phyloP scores from a whole-genome alignment of 1,140 invertebrate species.

The Chlorops oryzae region DNA sequence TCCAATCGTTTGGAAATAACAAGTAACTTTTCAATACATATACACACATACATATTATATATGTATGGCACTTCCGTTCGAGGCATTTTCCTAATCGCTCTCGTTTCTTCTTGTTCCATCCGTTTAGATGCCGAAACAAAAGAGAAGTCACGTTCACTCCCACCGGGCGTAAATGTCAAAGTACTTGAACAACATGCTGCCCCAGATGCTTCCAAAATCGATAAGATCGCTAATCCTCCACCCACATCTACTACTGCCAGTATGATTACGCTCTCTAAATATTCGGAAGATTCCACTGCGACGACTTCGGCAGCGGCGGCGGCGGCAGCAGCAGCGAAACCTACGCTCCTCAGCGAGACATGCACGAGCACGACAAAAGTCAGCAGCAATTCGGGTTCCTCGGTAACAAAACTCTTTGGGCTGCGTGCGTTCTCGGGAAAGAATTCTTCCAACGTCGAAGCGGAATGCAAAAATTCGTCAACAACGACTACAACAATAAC shows the following conservation, averaged over 20 bases:
- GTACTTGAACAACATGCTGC: constrained; percentile 13
- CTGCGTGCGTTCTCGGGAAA: constrained; percentile 13
- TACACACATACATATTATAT: not conserved
- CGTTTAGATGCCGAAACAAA: constrained; percentile 39
- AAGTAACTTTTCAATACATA: constrained; percentile 18
- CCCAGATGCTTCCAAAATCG: too few relatives aligned
- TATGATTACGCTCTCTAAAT: too few relatives aligned
- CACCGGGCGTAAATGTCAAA: constrained; percentile 51
- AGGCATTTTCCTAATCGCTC: too few relatives aligned
- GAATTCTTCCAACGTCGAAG: too few relatives aligned
- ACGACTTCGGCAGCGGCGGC: not conserved
- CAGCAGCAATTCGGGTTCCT: not conserved
- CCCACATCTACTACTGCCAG: too few relatives aligned
- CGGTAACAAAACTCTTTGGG: constrained; percentile 12
- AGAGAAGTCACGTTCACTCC: constrained; percentile 61
- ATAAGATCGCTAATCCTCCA: too few relatives aligned
- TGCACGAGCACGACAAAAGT: constrained; percentile 8
- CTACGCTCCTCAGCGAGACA: constrained; percentile 13
- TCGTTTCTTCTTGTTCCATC: not conserved
- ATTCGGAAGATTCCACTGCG: too few relatives aligned
- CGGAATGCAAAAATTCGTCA: too few relatives aligned
- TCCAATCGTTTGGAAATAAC: constrained; percentile 44
- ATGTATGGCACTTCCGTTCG: too few relatives aligned
- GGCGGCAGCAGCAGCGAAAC: constrained; percentile 19
- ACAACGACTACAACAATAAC: too few relatives aligned